Evolutionary conservation across 2,797 vertebrate species (phyloP).

Genomic region (Schizothorax lantsangensis): DNA sequence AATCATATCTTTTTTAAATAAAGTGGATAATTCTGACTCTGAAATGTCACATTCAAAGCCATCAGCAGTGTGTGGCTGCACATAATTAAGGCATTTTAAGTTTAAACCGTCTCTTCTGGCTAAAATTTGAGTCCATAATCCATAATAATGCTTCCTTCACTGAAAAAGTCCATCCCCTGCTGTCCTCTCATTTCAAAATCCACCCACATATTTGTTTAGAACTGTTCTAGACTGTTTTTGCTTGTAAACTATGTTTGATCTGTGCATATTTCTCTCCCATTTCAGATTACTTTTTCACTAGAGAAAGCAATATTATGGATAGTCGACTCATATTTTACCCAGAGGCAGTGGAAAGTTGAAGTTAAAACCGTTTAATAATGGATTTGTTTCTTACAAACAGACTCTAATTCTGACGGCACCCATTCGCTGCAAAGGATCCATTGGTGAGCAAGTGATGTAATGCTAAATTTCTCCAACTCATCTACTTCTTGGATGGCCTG

Average conservation of each 20-base stretch:
- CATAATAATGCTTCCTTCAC: neutral
- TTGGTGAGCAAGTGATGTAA: no score
- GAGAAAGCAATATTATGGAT: neutral
- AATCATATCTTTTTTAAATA: neutral
- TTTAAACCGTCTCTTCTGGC: neutral
- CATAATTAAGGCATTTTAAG: neutral
- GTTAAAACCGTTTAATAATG: neutral
- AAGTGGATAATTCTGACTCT: neutral
- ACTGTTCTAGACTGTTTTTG: neutral
- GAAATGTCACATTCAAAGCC: neutral
- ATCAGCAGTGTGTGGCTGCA: neutral
- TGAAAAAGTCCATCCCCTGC: neutral
- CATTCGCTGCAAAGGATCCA: neutral
- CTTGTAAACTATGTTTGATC: neutral
- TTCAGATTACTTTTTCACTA: neutral
- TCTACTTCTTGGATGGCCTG: neutral
- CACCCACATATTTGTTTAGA: neutral
- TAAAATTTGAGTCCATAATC: neutral
- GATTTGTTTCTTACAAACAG: neutral
- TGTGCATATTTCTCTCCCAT: neutral
- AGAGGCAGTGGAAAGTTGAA: neutral
- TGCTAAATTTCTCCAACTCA: neutral
- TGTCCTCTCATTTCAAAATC: neutral
- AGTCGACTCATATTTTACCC: neutral
- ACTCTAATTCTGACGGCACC: neutral